These are phyloP conservation scores for Octopus sinensis DNA, from an alignment of 1,140 invertebrate genomes.

Conservation along the genomic window DNA sequence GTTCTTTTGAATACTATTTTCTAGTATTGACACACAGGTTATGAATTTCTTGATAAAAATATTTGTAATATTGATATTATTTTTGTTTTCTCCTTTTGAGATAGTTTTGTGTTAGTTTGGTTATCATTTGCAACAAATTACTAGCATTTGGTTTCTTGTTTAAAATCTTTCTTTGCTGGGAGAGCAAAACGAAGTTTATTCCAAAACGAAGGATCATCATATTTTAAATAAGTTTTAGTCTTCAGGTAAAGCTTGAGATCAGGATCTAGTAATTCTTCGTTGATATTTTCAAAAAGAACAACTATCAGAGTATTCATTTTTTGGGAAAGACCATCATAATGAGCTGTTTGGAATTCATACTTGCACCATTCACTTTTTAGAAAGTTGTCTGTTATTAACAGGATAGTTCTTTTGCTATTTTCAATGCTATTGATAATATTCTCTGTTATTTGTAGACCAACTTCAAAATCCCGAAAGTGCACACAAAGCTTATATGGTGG, in stretches of 20 bases:
- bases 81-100: too few relatives aligned
- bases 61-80: too few relatives aligned
- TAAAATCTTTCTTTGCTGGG: constrained; percentile 58
- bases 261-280: constrained; percentile 22
- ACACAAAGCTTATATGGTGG: constrained; percentile 39
- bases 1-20: too few relatives aligned
- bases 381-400: constrained; percentile 34
- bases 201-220: constrained; percentile 80
- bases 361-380: constrained; percentile 39
- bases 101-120: too few relatives aligned
- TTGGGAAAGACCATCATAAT: constrained; percentile 28
- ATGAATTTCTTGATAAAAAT: too few relatives aligned
- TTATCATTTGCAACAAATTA: not conserved
- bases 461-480: constrained; percentile 39
- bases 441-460: constrained; percentile 40
- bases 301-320: constrained; percentile 30
- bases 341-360: constrained; percentile 43
- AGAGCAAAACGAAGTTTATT: constrained; percentile 86
- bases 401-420: constrained; percentile 38
- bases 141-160: not conserved
- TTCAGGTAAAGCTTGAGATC: constrained; percentile 37
- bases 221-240: constrained; percentile 63
- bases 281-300: constrained; percentile 31
- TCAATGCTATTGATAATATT: constrained; percentile 34
- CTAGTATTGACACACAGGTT: too few relatives aligned